These are phyloP conservation scores for Stenchaetothrips biformis DNA, from an alignment of 2,888 invertebrate species.

Conservation along the genomic window DNA sequence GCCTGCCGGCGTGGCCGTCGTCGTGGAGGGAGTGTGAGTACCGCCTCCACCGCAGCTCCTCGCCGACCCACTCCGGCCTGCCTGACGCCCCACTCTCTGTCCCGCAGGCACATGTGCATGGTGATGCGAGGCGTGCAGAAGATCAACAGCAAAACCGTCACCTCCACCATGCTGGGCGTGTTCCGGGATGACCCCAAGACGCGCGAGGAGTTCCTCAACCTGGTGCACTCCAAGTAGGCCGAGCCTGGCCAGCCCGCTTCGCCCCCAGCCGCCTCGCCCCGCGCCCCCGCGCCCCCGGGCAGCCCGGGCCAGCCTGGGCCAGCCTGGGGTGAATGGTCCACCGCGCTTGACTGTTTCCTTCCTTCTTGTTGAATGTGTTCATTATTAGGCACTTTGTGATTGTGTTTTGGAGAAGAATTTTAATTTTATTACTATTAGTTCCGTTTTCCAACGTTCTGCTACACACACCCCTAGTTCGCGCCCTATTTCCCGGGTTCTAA, in stretches of 20 bases:
- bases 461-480: not conserved
- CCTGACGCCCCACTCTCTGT: slow-evolving; percentile 33
- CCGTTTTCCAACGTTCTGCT: not conserved
- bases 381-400: not conserved
- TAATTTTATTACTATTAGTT: not conserved
- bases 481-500: not conserved
- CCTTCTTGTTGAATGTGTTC: not conserved
- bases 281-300: not conserved
- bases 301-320: not conserved
- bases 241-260: not conserved
- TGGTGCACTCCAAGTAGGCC: slow-evolving; percentile 73
- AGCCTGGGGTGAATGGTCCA: not conserved
- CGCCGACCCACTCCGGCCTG: slow-evolving; percentile 36
- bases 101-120: slow-evolving; percentile 96
- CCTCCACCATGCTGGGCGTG: slow-evolving; percentile 97
- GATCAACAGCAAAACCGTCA: slow-evolving; percentile 97
- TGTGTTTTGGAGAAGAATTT: not conserved
- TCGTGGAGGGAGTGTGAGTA: slow-evolving; percentile 97
- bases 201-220: slow-evolving; percentile 94
- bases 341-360: not conserved
- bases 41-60: not conserved
- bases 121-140: slow-evolving; percentile 99
- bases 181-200: slow-evolving; percentile 99
- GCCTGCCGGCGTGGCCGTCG: slow-evolving; percentile 97
- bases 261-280: not conserved